Percentiles rank a stretch among this genome's conserved stretches.
Evolutionary conservation across 2,888 invertebrate species (phyloP).

Genomic region (Drosophila subquinaria): DNA sequence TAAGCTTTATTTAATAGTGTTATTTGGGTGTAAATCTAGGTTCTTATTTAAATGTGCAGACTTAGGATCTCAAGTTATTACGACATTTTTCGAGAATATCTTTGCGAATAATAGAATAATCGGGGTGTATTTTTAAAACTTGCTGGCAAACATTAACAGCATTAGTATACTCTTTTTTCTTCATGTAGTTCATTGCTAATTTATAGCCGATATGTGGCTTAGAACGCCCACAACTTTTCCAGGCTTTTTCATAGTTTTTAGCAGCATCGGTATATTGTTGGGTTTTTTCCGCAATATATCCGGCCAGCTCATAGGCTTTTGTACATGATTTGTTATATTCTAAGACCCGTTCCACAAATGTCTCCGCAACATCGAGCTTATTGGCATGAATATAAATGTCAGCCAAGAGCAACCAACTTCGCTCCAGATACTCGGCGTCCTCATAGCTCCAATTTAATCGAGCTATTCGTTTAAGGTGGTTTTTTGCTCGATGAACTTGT

Average conservation of each 20-base stretch:
- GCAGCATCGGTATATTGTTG: slow-evolving; percentile 95
- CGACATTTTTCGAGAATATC: slow-evolving; percentile 97
- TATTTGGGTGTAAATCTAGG: background rate
- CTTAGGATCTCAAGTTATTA: slow-evolving; percentile 89
- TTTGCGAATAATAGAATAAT: slow-evolving; percentile 95
- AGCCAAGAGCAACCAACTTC: slow-evolving; percentile 97
- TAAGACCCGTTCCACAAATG: slow-evolving; percentile 91
- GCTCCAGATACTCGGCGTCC: slow-evolving; percentile 97
- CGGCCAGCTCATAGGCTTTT: slow-evolving; percentile 94
- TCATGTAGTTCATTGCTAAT: slow-evolving; percentile 95
- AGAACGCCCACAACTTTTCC: slow-evolving; percentile 92
- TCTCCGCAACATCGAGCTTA: slow-evolving; percentile 94
- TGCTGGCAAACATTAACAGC: slow-evolving; percentile 96
- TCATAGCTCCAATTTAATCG: slow-evolving; percentile 96
- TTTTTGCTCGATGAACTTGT: slow-evolving; percentile 95
- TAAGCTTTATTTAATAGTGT: background rate
- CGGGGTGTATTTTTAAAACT: slow-evolving; percentile 92
- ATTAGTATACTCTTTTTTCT: slow-evolving; percentile 94
- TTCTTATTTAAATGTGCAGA: background rate
- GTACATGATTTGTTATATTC: slow-evolving; percentile 95
- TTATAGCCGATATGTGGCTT: slow-evolving; percentile 96
- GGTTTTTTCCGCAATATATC: slow-evolving; percentile 95
- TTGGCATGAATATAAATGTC: slow-evolving; percentile 94
- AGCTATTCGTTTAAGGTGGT: slow-evolving; percentile 95
- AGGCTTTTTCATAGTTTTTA: slow-evolving; percentile 92